phyloP scores from a whole-genome alignment of 2,888 invertebrate genomes.

The Seladonia tumulorum region DNA sequence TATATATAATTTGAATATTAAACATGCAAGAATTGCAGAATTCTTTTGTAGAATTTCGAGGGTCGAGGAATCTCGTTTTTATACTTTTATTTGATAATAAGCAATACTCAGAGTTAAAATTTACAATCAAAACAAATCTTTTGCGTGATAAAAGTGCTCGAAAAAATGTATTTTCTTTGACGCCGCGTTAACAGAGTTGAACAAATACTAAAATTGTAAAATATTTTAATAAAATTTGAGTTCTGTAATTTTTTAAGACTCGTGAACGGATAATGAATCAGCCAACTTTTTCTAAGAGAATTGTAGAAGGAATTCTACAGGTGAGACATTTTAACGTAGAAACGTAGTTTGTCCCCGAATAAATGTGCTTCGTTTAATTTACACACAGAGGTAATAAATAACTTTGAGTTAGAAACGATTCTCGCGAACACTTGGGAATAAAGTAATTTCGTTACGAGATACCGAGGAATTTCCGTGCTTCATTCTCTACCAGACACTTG shows the following conservation, averaged over 20 bases:
- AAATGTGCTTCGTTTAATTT: slow-evolving; percentile 19
- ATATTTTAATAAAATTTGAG: neutral
- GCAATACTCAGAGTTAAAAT: no score
- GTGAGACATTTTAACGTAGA: neutral
- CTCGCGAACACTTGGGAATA: slow-evolving; percentile 11
- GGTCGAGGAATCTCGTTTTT: no score
- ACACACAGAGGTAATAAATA: slow-evolving; percentile 16
- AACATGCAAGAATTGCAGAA: no score
- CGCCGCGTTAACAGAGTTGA: neutral
- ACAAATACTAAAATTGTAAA: neutral
- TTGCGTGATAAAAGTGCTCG: no score
- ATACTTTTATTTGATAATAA: no score
- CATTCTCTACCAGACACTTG: neutral
- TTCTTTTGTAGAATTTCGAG: no score
- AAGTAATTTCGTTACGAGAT: slow-evolving; percentile 9
- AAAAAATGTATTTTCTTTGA: neutral
- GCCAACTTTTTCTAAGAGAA: neutral
- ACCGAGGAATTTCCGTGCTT: neutral
- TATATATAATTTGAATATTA: neutral
- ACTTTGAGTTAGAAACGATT: neutral
- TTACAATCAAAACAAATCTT: no score
- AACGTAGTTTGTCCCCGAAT: neutral
- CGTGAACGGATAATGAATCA: neutral
- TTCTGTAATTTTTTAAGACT: neutral
- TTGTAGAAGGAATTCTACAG: neutral